phyloP scores from a whole-genome alignment of 2,888 invertebrate genomes.

The Cerastis rubricosa region DNA sequence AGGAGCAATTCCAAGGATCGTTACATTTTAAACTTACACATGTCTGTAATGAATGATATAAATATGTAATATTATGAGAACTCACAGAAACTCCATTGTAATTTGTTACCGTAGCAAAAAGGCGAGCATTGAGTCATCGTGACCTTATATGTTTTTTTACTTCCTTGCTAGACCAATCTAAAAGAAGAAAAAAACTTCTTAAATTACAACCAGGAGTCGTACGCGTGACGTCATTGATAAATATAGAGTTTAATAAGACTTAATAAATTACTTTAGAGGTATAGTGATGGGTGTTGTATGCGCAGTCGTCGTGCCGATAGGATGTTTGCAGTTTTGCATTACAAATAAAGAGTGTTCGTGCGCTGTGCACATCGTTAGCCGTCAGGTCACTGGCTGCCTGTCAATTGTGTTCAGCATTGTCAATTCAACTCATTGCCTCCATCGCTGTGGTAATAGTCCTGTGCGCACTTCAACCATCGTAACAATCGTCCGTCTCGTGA shows the following conservation, averaged over 20 bases:
- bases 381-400: constrained; percentile 76
- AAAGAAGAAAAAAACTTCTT: constrained; percentile 44
- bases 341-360: constrained; percentile 81
- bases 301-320: constrained; percentile 74
- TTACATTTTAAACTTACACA: constrained; percentile 69
- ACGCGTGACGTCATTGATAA: constrained; percentile 54
- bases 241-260: constrained; percentile 40
- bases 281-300: constrained; percentile 58
- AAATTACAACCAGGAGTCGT: constrained; percentile 45
- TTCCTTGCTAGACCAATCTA: constrained; percentile 66
- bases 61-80: constrained; percentile 55
- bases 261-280: constrained; percentile 33
- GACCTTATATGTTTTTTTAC: constrained; percentile 62
- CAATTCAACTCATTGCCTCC: constrained; percentile 78
- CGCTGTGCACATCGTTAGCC: constrained; percentile 71
- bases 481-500: constrained; percentile 67
- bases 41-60: constrained; percentile 48
- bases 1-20: constrained; percentile 77
- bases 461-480: constrained; percentile 69
- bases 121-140: constrained; percentile 60
- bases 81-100: constrained; percentile 52
- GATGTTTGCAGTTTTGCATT: constrained; percentile 85
- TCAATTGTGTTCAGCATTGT: constrained; percentile 77
- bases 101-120: constrained; percentile 49
- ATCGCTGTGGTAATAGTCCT: constrained; percentile 72